phyloP scores from a whole-genome alignment of 1,140 invertebrate species.

The Heterodera carotae region DNA sequence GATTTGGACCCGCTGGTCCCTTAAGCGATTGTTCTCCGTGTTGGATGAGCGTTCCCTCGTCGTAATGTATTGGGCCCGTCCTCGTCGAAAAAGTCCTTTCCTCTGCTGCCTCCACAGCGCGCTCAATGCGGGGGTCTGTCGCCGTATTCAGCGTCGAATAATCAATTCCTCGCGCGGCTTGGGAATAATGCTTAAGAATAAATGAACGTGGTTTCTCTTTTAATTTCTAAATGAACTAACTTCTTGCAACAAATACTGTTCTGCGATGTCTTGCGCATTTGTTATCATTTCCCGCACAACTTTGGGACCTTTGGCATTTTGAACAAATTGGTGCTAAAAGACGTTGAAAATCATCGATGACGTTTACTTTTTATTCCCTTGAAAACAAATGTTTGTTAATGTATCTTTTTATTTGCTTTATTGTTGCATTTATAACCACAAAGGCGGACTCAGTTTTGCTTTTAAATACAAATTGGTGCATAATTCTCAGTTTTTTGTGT shows the following conservation, averaged over 20 bases:
- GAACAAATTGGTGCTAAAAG: conserved; percentile 60
- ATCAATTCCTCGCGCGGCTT: conserved; percentile 21
- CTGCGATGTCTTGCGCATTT: conserved; percentile 61
- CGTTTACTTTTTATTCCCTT: too few species aligned
- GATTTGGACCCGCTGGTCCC: not conserved
- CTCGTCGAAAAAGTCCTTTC: not conserved
- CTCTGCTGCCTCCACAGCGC: not conserved
- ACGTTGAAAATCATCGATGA: too few species aligned
- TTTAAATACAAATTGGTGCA: too few species aligned
- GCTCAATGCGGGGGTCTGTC: not conserved
- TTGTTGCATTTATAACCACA: too few species aligned
- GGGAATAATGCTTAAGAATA: not conserved
- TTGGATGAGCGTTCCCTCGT: conserved; percentile 47
- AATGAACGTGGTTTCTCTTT: not conserved
- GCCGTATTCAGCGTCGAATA: conserved; percentile 17
- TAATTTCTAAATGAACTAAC: conserved; percentile 11
- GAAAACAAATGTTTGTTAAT: too few species aligned
- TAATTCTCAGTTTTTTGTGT: too few species aligned
- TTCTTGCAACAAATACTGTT: conserved; percentile 52
- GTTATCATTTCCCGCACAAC: conserved; percentile 59
- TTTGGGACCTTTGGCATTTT: conserved; percentile 52
- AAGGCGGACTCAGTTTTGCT: too few species aligned
- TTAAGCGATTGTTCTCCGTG: conserved; percentile 20
- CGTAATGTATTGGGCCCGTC: conserved; percentile 32
- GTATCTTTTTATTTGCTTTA: too few species aligned